Evolutionary conservation across 2,797 vertebrate species (phyloP).

Genomic region (Meriones psammophilus): DNA sequence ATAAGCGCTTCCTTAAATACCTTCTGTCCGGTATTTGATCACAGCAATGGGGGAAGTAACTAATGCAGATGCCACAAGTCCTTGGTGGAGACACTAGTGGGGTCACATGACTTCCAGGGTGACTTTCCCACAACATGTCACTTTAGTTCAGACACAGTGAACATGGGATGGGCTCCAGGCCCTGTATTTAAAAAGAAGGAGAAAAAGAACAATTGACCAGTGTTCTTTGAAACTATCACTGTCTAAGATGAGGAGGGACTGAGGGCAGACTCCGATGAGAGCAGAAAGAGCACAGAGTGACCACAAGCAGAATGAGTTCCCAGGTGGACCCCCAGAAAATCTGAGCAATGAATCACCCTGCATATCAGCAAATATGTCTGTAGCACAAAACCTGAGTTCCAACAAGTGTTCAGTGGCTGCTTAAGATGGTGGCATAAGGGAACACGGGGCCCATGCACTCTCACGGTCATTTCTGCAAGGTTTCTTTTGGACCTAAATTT

Average conservation of each 20-base stretch:
- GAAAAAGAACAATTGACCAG: too few species aligned
- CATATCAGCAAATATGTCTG: rapidly evolving
- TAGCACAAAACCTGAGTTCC: background rate
- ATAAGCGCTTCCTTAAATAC: rapidly evolving
- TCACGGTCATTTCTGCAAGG: background rate
- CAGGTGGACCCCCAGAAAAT: background rate
- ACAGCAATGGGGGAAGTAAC: background rate
- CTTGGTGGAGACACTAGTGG: background rate
- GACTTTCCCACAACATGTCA: rapidly evolving
- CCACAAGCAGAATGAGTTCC: rapidly evolving
- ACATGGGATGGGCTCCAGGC: rapidly evolving
- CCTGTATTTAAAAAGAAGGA: too few species aligned
- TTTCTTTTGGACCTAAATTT: background rate
- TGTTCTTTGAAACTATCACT: background rate
- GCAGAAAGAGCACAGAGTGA: rapidly evolving
- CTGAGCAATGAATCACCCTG: rapidly evolving
- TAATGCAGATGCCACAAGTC: background rate
- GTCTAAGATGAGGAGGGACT: background rate
- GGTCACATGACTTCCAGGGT: rapidly evolving
- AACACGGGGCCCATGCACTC: background rate
- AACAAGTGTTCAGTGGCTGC: background rate
- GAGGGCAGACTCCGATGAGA: rapidly evolving
- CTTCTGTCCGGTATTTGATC: background rate
- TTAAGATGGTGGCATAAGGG: too few species aligned
- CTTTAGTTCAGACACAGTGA: rapidly evolving